Base-by-base conservation (phyloP, 2,113 vertebrate species). In the Micromys minutus region DNA sequence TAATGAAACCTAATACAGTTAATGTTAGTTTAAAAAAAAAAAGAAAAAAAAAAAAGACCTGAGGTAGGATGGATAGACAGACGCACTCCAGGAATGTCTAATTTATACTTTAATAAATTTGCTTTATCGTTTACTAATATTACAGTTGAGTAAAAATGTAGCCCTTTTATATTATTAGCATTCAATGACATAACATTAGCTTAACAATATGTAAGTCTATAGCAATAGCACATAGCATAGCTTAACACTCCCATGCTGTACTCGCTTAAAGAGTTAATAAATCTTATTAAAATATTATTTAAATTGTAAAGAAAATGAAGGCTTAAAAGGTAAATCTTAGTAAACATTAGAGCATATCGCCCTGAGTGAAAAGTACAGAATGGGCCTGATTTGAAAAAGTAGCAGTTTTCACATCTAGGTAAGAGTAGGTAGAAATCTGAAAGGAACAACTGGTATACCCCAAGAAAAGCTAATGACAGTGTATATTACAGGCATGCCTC, bases 101-200 rank as follows among this genome's bases (percentile, higher is more conserved):
- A 36, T 31, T 95, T 65, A 71, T 93, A 74, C 84, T 85, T 90
- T 57, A 91, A 93, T 16, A 97, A 89, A 95, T 24, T 89, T 89
- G 65, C 36, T 91, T 84, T 59, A 94, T 7, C 61, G 52, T 93
- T 93, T 96, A 76, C 45, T 24, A 95, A 74, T 79, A 74, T 29
- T 52, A 87, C 19, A 89, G 24, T 74, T 90, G 75, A 87, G 4
- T 47, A 71, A 52, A 88, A 74, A 74, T 86, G 11, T 74, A 96
- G 90, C 87, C 42, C 21, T 94, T 91, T 86, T 93, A 2, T 59
- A 83, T 61, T 61, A 63, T 74, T 11, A 90, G 76, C 63, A 39
- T 95, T 95, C 31, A 65, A 65, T 31, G 13, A 24, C 29, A 65
- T 65, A 29, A 11, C 63, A 65, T 95, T 95, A 79, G 26, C 52